Conservation (phyloP, 2,113 vertebrate species). For the Oreochromis aureus region DNA sequence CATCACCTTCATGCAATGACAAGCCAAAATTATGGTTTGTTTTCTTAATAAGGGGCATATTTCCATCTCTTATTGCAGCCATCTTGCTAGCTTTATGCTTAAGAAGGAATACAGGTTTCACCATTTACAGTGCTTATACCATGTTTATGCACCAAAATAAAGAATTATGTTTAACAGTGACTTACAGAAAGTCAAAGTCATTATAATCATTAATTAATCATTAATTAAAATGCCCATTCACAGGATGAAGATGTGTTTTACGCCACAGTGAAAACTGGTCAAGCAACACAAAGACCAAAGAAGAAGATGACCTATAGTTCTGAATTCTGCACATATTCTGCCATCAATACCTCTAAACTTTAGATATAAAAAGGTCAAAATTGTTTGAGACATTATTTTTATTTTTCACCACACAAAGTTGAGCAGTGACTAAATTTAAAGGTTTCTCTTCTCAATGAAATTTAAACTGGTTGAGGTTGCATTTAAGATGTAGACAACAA, state of each 20-base stretch:
- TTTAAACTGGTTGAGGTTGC: neutral
- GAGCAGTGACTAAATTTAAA: neutral
- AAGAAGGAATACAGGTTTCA: neutral
- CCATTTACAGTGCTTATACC: neutral
- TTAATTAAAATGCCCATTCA: neutral
- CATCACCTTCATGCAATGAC: neutral
- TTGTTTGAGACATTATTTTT: neutral
- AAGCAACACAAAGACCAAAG: neutral
- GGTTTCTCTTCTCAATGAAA: neutral
- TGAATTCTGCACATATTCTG: neutral
- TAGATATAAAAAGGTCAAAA: neutral
- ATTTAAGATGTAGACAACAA: neutral
- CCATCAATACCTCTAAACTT: neutral
- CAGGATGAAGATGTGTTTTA: neutral
- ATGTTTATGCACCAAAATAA: neutral
- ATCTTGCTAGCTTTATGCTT: neutral
- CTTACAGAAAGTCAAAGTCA: neutral
- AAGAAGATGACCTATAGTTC: accelerated
- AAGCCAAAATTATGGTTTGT: neutral
- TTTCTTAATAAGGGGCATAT: neutral
- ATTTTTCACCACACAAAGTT: neutral
- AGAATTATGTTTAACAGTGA: neutral
- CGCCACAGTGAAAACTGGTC: accelerated
- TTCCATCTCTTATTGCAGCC: neutral
- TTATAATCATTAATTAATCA: neutral